Conservation (phyloP, 2,797 vertebrate species). For the Arnoldichthys spilopterus region DNA sequence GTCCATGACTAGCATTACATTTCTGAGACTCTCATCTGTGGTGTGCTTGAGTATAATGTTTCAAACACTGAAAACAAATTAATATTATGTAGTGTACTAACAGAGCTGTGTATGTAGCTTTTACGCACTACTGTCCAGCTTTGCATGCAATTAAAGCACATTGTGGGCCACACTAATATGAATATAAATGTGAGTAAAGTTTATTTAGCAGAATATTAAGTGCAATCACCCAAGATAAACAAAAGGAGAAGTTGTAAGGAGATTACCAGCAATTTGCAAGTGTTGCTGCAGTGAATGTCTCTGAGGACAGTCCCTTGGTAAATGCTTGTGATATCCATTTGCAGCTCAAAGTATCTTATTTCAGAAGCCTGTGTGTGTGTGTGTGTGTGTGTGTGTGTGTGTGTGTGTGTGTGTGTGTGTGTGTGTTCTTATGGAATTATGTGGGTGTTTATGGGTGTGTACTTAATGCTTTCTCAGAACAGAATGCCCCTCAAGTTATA, state of each 20-base stretch:
- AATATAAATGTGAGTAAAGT: background rate
- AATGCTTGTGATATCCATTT: conserved; percentile 1
- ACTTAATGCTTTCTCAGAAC: background rate
- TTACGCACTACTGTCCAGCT: background rate
- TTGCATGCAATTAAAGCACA: background rate
- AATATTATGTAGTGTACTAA: background rate
- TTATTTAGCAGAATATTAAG: background rate
- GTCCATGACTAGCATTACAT: too few species aligned
- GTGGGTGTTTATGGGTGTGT: background rate
- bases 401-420: background rate
- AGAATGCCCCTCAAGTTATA: background rate
- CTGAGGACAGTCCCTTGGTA: background rate
- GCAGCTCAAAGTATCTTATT: conserved; percentile 9
- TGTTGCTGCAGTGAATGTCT: background rate
- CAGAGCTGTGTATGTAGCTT: background rate
- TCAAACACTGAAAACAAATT: too few species aligned
- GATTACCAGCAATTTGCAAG: background rate
- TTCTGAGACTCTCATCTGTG: too few species aligned
- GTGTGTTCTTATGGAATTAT: background rate
- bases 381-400: background rate
- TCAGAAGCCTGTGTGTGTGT: background rate
- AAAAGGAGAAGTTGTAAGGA: conserved; percentile 7
- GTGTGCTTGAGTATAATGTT: too few species aligned
- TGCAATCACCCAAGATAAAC: background rate
- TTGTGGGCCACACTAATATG: background rate